Evolutionary conservation across 2,888 invertebrate species (phyloP).

Genomic region (Hermaeophaga mercurialis): DNA sequence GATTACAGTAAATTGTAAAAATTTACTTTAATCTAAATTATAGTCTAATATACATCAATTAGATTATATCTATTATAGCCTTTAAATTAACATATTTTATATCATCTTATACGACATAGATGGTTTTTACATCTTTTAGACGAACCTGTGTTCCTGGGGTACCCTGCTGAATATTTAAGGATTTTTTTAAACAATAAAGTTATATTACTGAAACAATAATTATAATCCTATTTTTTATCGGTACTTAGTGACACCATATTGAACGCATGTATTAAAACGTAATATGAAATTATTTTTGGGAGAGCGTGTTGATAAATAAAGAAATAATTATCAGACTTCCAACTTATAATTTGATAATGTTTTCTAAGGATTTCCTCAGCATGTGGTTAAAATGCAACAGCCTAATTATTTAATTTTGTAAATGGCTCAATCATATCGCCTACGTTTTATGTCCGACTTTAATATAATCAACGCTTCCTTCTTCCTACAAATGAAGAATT

Average conservation of each 20-base stretch:
- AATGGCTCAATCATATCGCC: slow-evolving; percentile 21
- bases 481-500: slow-evolving; percentile 12
- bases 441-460: slow-evolving; percentile 11
- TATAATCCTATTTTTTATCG: too few relatives aligned
- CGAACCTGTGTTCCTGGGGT: too few relatives aligned
- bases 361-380: slow-evolving; percentile 16
- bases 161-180: too few relatives aligned
- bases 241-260: neutral
- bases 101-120: too few relatives aligned
- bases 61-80: too few relatives aligned
- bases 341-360: slow-evolving; percentile 19
- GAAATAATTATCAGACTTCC: slow-evolving; percentile 13
- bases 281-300: neutral
- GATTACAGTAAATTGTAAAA: too few relatives aligned
- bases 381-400: slow-evolving; percentile 16
- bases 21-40: too few relatives aligned
- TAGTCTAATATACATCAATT: too few relatives aligned
- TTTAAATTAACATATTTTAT: too few relatives aligned
- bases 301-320: slow-evolving; percentile 12
- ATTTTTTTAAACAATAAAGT: too few relatives aligned
- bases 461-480: slow-evolving; percentile 19
- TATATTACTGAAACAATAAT: too few relatives aligned
- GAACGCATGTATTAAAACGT: neutral
- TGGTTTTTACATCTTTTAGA: too few relatives aligned
- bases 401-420: slow-evolving; percentile 20